Evolutionary conservation across 1,140 invertebrate genomes (phyloP).

Genomic region (Drosophila teissieri): DNA sequence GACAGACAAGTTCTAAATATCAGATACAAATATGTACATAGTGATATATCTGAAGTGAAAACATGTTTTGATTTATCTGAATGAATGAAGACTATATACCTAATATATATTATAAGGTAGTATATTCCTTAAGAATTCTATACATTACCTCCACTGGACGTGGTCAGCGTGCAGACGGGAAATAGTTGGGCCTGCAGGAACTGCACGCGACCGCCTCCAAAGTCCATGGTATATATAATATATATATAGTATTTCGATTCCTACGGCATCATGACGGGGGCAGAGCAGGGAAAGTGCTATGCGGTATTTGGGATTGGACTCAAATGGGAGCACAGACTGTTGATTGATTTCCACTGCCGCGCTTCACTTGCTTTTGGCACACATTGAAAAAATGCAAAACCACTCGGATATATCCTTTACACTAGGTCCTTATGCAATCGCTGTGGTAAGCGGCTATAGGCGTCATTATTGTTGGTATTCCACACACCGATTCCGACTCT

Average conservation of each 20-base stretch:
- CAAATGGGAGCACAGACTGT: constrained; percentile 19
- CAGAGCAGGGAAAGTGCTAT: not conserved
- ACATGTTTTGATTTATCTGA: too few species aligned
- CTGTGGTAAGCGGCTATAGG: not conserved
- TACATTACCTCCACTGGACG: constrained; percentile 75
- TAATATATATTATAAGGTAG: too few species aligned
- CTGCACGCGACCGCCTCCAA: constrained; percentile 84
- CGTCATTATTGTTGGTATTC: constrained; percentile 7
- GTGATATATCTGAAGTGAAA: too few species aligned
- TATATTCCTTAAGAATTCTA: not conserved
- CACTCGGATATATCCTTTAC: constrained; percentile 13
- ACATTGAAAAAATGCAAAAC: constrained; percentile 43
- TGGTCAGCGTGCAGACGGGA: constrained; percentile 84
- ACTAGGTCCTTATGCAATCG: constrained; percentile 31
- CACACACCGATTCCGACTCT: not conserved
- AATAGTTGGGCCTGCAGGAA: constrained; percentile 86
- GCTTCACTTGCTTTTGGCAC: constrained; percentile 40
- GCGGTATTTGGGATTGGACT: not conserved
- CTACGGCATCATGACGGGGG: constrained; percentile 29
- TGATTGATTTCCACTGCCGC: constrained; percentile 36
- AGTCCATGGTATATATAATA: constrained; percentile 48
- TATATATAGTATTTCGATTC: constrained; percentile 8
- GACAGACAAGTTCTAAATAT: too few species aligned
- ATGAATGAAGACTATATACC: too few species aligned
- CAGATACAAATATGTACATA: too few species aligned